These are phyloP conservation scores for Eumaeus atala DNA, from an alignment of 1,140 invertebrate genomes.

Conservation along the genomic window DNA sequence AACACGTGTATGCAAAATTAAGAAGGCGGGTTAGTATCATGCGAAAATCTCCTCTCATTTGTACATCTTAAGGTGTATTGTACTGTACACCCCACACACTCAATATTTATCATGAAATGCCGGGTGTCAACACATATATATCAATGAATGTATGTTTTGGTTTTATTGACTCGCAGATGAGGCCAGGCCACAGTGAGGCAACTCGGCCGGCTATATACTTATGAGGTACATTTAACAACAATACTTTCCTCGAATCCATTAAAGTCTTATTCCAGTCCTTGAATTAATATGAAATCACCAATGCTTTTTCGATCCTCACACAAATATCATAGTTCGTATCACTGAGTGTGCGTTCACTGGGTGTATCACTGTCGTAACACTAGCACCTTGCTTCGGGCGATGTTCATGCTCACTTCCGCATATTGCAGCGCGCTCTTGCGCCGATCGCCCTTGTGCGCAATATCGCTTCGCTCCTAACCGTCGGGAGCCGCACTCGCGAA, in stretches of 20 bases:
- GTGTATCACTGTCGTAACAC: constrained; percentile 56
- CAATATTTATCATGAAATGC: constrained; percentile 57
- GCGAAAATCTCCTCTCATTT: constrained; percentile 57
- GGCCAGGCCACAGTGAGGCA: constrained; percentile 19
- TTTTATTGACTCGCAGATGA: constrained; percentile 43
- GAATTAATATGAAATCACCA: constrained; percentile 53
- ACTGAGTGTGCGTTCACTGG: constrained; percentile 61
- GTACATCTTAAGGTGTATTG: constrained; percentile 55
- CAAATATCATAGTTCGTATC: constrained; percentile 68
- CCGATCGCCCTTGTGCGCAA: constrained; percentile 33
- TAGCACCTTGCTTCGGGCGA: constrained; percentile 43
- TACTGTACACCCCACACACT: constrained; percentile 33
- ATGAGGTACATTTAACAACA: constrained; percentile 28
- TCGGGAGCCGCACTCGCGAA: constrained; percentile 63
- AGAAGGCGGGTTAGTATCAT: constrained; percentile 34
- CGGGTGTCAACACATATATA: constrained; percentile 59
- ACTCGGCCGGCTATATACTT: constrained; percentile 16
- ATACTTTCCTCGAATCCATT: constrained; percentile 72
- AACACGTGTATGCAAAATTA: constrained; percentile 72
- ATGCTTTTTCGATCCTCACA: constrained; percentile 50
- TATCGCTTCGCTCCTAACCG: constrained; percentile 51
- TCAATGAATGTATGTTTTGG: constrained; percentile 51
- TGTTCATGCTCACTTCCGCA: constrained; percentile 66
- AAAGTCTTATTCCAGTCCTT: constrained; percentile 61
- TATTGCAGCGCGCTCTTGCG: constrained; percentile 58